These are phyloP conservation scores for Clarias magur DNA, from an alignment of 2,113 vertebrate species.

Conservation along the genomic window DNA sequence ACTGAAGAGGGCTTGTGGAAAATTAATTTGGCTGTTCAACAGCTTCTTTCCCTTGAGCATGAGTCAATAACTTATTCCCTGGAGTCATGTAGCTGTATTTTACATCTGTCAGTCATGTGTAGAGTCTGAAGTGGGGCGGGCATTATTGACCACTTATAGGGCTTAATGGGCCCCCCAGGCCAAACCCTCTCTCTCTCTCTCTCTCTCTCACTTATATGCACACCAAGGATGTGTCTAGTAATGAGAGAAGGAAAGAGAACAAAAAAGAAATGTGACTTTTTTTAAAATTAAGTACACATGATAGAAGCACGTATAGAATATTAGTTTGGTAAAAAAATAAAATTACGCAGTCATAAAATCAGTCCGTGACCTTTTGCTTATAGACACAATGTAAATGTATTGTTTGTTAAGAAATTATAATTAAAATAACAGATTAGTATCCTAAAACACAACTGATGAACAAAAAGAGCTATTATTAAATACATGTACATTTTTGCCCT, in stretches of 20 bases:
- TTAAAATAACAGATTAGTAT: neutral
- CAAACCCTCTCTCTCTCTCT: conserved; percentile 27
- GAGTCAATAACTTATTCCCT: conserved; percentile 55
- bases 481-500: no score
- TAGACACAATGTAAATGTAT: neutral
- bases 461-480: neutral
- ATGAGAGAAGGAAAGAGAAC: neutral
- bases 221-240: neutral
- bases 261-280: neutral
- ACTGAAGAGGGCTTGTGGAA: conserved; percentile 49
- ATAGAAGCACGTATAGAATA: neutral
- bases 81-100: conserved; percentile 52
- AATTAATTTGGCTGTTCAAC: conserved; percentile 55
- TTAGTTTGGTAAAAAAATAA: conserved; percentile 45
- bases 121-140: conserved; percentile 46
- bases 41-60: conserved; percentile 47
- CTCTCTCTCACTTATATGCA: neutral
- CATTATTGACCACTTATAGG: conserved; percentile 55
- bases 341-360: neutral
- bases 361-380: neutral
- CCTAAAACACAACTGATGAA: neutral
- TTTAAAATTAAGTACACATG: conserved; percentile 6
- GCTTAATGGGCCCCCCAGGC: conserved; percentile 52
- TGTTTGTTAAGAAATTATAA: neutral
- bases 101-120: conserved; percentile 53